Percentiles rank a stretch among this genome's conserved stretches.
These are phyloP conservation scores for Condylostylus longicornis DNA, from an alignment of 1,140 invertebrate genomes.

Conservation along the genomic window DNA sequence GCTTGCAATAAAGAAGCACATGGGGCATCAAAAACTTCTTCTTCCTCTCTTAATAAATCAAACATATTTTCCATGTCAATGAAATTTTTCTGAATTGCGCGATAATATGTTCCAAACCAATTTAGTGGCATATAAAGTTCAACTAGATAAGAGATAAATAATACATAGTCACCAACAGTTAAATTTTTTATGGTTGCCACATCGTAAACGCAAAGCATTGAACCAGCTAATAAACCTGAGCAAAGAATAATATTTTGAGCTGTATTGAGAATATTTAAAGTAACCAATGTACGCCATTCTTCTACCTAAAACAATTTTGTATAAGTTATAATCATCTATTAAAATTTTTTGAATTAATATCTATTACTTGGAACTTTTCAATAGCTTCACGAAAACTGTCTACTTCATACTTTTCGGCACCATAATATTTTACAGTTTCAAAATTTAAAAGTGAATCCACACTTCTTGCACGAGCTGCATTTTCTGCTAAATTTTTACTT, in stretches of 20 bases:
- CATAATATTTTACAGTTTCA: constrained; percentile 96
- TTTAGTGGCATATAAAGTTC: constrained; percentile 93
- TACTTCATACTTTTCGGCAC: constrained; percentile 82
- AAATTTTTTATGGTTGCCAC: constrained; percentile 50
- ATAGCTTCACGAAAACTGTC: constrained; percentile 68
- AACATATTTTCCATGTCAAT: constrained; percentile 99
- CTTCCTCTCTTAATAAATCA: constrained; percentile 71
- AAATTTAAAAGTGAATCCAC: constrained; percentile 96
- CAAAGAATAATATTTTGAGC: constrained; percentile 84
- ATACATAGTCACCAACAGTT: constrained; percentile 85
- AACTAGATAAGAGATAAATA: constrained; percentile 89
- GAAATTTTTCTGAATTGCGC: constrained; percentile 92
- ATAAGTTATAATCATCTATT: neutral
- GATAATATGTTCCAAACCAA: constrained; percentile 97
- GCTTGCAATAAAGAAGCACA: constrained; percentile 56
- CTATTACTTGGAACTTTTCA: constrained; percentile 56
- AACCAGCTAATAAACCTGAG: constrained; percentile 67
- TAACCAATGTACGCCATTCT: constrained; percentile 74
- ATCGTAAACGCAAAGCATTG: constrained; percentile 73
- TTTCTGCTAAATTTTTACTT: constrained; percentile 85
- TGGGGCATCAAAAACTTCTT: constrained; percentile 71
- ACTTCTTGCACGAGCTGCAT: constrained; percentile 74
- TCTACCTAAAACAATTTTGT: constrained; percentile 44
- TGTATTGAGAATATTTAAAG: constrained; percentile 77
- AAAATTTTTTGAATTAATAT: neutral